These are phyloP conservation scores for Lamellibrachia columna DNA, from an alignment of 2,888 invertebrate genomes.

Conservation along the genomic window DNA sequence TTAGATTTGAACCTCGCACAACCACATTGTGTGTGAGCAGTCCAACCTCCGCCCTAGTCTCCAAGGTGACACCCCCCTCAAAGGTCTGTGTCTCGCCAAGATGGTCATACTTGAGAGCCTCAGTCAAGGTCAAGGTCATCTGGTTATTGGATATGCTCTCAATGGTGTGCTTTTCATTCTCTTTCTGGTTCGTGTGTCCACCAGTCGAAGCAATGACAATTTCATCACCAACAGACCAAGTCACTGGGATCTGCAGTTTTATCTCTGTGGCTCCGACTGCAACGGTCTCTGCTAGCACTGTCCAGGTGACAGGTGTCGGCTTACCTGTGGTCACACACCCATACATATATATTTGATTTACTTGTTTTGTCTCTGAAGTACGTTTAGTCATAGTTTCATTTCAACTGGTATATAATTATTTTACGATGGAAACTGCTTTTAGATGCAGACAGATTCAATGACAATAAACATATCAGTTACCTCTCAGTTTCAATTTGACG, in stretches of 20 bases:
- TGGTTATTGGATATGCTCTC: slow-evolving; percentile 47
- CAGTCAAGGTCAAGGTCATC: slow-evolving; percentile 50
- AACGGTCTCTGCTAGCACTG: slow-evolving; percentile 35
- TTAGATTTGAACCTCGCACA: slow-evolving; percentile 52
- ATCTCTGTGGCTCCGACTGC: slow-evolving; percentile 32
- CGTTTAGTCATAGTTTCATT: neutral
- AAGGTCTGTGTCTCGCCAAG: slow-evolving; percentile 53
- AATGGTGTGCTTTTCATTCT: slow-evolving; percentile 56
- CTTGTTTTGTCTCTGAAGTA: neutral
- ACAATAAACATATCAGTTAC: no score
- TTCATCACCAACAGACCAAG: slow-evolving; percentile 42
- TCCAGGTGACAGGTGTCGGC: slow-evolving; percentile 43
- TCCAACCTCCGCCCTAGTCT: slow-evolving; percentile 62
- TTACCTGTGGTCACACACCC: slow-evolving; percentile 43
- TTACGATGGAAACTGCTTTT: neutral
- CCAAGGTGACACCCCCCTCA: slow-evolving; percentile 38
- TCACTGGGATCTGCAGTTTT: slow-evolving; percentile 35
- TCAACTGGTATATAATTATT: neutral
- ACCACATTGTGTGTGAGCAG: slow-evolving; percentile 59
- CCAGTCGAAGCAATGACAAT: slow-evolving; percentile 47
- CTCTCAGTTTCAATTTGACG: no score
- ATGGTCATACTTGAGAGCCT: slow-evolving; percentile 45
- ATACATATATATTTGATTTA: neutral
- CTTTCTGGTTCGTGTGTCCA: slow-evolving; percentile 50
- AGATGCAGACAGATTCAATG: neutral